These are phyloP conservation scores for Propithecus deckenii DNA, from an alignment of 2,797 vertebrate species.

Conservation along the genomic window DNA sequence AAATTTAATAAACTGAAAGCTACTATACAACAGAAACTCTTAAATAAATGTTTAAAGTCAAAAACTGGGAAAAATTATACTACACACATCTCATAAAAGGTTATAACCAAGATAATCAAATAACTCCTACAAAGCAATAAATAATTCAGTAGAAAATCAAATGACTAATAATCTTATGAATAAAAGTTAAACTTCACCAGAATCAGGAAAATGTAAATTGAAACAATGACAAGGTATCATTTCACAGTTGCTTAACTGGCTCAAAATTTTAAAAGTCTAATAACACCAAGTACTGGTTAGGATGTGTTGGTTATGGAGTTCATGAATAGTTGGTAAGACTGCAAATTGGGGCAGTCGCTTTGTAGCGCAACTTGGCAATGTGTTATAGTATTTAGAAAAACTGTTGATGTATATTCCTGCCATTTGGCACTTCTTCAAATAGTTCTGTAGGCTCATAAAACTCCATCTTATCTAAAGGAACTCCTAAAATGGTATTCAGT, in stretches of 20 bases:
- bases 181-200: background rate
- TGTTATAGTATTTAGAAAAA: background rate
- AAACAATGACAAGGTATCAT: background rate
- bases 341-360: background rate
- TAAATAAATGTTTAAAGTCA: background rate
- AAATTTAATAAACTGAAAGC: background rate
- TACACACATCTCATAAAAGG: background rate
- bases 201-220: background rate
- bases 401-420: background rate
- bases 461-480: background rate
- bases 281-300: background rate
- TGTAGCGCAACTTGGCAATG: background rate
- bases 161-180: background rate
- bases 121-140: background rate
- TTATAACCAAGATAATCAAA: background rate
- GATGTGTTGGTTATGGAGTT: background rate
- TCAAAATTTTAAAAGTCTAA: background rate
- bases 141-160: background rate
- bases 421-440: background rate
- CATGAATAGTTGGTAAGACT: background rate
- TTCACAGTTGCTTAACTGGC: background rate
- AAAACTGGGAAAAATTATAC: background rate
- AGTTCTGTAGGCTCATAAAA: background rate
- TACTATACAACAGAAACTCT: background rate
- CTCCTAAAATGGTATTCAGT: background rate